Evolutionary conservation across 2,797 vertebrate genomes (phyloP).

Genomic region (Diglossa cyanea): DNA sequence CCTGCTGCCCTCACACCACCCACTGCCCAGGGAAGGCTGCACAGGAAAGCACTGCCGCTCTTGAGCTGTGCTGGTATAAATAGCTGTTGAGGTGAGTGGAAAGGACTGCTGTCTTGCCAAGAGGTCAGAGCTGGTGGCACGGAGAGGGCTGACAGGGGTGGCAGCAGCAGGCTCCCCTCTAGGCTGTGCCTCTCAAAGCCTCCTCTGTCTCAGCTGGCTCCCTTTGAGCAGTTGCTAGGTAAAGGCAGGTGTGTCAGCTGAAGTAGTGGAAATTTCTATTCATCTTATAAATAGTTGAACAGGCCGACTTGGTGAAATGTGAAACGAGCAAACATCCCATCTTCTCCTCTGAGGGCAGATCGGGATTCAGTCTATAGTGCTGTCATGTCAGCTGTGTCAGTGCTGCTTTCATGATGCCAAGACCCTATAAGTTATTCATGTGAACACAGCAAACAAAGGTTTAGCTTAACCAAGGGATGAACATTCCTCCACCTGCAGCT

Average conservation of each 20-base stretch:
- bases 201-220: conserved; percentile 18
- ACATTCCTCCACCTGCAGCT: conserved; percentile 56
- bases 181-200: background rate
- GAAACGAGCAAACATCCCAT: conserved; percentile 89
- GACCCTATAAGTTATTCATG: conserved; percentile 86
- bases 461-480: conserved; percentile 62
- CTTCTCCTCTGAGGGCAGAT: conserved; percentile 85
- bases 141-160: background rate
- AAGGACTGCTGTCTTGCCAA: background rate
- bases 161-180: background rate
- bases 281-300: conserved; percentile 95
- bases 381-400: conserved; percentile 86
- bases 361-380: conserved; percentile 76
- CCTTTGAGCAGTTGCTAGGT: conserved; percentile 77
- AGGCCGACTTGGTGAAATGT: conserved; percentile 85
- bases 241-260: conserved; percentile 76
- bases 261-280: conserved; percentile 91
- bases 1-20: rapidly evolving
- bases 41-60: background rate
- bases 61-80: background rate
- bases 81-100: background rate
- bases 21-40: rapidly evolving
- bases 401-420: conserved; percentile 80
- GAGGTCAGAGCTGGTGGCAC: background rate
- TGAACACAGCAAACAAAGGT: conserved; percentile 71